Evolutionary conservation across 2,113 vertebrate genomes (phyloP), one percentile per base, ranked within the genome.

Genomic region (Esox niger): DNA sequence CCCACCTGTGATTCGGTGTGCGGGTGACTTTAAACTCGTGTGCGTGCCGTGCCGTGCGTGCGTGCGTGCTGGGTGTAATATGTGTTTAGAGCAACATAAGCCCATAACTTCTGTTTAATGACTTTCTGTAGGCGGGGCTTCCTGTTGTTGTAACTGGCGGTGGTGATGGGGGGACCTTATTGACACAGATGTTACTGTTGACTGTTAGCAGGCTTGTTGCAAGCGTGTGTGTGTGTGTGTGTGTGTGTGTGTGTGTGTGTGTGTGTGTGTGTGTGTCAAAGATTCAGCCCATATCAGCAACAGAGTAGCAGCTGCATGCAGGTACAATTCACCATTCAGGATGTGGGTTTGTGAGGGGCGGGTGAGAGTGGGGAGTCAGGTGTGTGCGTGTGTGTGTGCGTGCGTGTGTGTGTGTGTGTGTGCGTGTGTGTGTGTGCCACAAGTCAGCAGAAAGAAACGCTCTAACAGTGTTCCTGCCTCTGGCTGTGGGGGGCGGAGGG

Each of bases 91-190:
- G 2, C n/a, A 68, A 66, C 73, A 62, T 26, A 75, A 80, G 70
- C 73, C 72, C 15, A 66, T 82, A 77, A 84, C 71, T 25, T 74
- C 71, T 9, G 31, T 35, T 80, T 87, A 74, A 82, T 63, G 60
- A 69, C 77, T 82, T 86, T 75, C 82, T 80, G 61, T 57, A 77
- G 79, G 73, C 66, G 60, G 71, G 25, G 64, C 66, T 81, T 82
- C 77, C 80, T 80, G 82, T 76, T 79, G 69, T 70, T 67, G 71
- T 67, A 64, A n/a, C n/a, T n/a, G n/a, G n/a, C n/a, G n/a, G n/a
- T n/a, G n/a, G n/a, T n/a, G n/a, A n/a, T n/a, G n/a, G n/a, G n/a
- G 69, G 67, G 74, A 52, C 64, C 43, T 75, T 49, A 47, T 15
- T 56, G 17, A 64, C 30, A 67, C 46, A 76, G 43, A 32, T n/a